Evolutionary conservation across 2,888 invertebrate genomes (phyloP).

Genomic region (Zaprionus bogoriensis): DNA sequence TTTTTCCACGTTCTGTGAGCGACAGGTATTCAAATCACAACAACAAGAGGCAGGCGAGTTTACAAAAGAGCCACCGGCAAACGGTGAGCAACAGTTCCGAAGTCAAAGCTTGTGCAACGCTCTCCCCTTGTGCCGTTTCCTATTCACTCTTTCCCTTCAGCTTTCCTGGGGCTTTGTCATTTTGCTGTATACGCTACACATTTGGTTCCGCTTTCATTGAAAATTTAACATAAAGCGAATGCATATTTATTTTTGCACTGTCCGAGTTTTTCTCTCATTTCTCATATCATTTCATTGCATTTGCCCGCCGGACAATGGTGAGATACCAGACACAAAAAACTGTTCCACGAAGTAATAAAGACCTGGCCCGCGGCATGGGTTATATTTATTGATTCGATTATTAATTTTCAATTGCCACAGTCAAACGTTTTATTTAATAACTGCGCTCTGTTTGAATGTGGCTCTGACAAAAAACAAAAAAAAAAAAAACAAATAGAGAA

Average conservation of each 20-base stretch:
- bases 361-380: background rate
- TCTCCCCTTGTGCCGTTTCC: background rate
- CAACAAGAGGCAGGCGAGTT: background rate
- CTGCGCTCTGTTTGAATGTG: background rate
- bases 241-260: background rate
- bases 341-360: too few species aligned
- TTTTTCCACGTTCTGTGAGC: too few species aligned
- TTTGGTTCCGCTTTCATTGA: background rate
- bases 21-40: too few species aligned
- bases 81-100: background rate
- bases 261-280: background rate
- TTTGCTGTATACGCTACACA: background rate
- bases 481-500: background rate
- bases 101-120: background rate
- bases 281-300: background rate
- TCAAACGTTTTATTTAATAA: background rate
- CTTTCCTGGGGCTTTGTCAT: background rate
- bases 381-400: background rate
- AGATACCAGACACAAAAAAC: too few species aligned
- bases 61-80: background rate
- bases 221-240: background rate
- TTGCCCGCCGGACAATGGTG: too few species aligned
- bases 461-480: background rate
- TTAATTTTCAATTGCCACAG: background rate
- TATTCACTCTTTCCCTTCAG: background rate